Percentiles rank a stretch among this genome's conserved stretches.
phyloP scores from a whole-genome alignment of 1,140 invertebrate genomes.

The Hyles vespertilio region DNA sequence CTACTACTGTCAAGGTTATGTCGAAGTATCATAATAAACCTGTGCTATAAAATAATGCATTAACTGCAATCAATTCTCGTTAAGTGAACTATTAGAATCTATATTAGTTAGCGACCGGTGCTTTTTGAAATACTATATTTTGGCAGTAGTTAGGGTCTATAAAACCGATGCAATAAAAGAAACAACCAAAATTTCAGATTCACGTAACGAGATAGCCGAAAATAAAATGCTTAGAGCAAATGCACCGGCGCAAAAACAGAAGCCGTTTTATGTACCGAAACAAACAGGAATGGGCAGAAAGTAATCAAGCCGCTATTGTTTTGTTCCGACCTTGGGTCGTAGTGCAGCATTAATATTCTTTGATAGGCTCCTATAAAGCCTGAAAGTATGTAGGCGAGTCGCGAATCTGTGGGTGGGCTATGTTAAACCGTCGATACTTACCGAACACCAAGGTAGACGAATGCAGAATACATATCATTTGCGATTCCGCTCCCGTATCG shows the following conservation, averaged over 20 bases:
- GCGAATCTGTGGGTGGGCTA: slow-evolving; percentile 44
- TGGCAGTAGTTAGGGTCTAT: no score
- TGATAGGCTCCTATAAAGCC: slow-evolving; percentile 29
- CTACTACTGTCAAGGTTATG: no score
- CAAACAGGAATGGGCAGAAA: slow-evolving; percentile 40
- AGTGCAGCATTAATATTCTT: slow-evolving; percentile 55
- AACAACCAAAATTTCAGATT: no score
- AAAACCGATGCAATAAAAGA: no score
- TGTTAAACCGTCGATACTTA: slow-evolving; percentile 30
- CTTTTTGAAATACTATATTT: no score
- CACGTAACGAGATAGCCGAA: neutral
- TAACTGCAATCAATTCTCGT: neutral
- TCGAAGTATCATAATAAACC: no score
- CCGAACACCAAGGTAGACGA: slow-evolving; percentile 35
- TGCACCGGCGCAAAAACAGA: neutral
- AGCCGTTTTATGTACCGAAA: slow-evolving; percentile 12
- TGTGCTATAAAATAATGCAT: no score
- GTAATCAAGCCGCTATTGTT: slow-evolving; percentile 51
- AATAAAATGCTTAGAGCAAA: slow-evolving; percentile 6
- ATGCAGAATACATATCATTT: slow-evolving; percentile 42
- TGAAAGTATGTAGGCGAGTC: slow-evolving; percentile 37
- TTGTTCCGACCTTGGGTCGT: slow-evolving; percentile 20
- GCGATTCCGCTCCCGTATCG: neutral
- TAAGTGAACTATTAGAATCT: neutral
- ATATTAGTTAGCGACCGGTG: no score